Evolutionary conservation across 2,888 invertebrate species (phyloP).

Genomic region (Acrobasis consociella): DNA sequence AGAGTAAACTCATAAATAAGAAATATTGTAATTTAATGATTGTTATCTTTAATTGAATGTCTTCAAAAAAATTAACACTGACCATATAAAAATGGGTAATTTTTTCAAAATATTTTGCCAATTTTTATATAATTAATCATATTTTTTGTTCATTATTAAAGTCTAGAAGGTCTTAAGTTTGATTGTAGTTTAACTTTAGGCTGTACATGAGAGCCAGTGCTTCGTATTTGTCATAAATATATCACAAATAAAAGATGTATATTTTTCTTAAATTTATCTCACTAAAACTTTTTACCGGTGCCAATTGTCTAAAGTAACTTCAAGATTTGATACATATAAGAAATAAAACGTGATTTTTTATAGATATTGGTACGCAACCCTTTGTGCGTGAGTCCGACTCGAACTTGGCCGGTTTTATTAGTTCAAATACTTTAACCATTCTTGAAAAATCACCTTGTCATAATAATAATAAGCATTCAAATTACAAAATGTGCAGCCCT

Average conservation of each 20-base stretch:
- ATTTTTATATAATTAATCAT: conserved; percentile 6
- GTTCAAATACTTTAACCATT: not conserved
- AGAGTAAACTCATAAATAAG: conserved; percentile 4
- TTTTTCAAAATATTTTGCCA: conserved; percentile 13
- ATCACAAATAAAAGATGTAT: no score
- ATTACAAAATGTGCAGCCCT: conserved; percentile 14
- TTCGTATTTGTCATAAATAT: not conserved
- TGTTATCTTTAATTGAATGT: conserved; percentile 34
- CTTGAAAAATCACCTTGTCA: conserved; percentile 10
- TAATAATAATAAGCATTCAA: conserved; percentile 17
- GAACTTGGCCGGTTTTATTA: no score
- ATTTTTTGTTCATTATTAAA: conserved; percentile 2
- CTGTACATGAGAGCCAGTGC: not conserved
- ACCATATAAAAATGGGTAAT: conserved; percentile 12
- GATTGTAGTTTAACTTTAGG: not conserved
- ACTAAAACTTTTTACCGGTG: no score
- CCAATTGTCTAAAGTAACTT: no score
- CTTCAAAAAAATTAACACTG: conserved; percentile 30
- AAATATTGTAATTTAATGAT: conserved; percentile 31
- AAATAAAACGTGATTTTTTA: no score
- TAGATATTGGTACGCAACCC: no score
- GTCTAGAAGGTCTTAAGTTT: not conserved
- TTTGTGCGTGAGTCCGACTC: no score
- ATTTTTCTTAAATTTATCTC: no score
- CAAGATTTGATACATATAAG: no score